phyloP scores from a whole-genome alignment of 2,888 invertebrate genomes.

The Xanthorhoe spadicearia region DNA sequence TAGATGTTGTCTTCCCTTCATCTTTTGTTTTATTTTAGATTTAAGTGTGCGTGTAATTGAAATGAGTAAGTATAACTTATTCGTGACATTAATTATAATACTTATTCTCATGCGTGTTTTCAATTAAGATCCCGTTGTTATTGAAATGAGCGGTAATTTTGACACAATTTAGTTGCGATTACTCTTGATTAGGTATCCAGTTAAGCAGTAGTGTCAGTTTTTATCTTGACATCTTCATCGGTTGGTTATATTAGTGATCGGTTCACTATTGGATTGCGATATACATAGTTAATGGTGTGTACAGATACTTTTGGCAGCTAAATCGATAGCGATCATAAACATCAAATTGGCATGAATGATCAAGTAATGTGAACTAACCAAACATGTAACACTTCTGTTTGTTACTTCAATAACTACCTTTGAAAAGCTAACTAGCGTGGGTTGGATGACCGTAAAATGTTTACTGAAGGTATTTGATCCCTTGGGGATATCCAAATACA shows the following conservation, averaged over 20 bases:
- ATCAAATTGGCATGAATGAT: conserved; percentile 3
- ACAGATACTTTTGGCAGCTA: conserved; percentile 58
- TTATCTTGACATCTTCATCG: conserved; percentile 65
- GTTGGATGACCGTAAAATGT: background rate
- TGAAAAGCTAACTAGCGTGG: background rate
- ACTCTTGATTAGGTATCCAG: conserved; percentile 39
- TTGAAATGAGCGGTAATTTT: conserved; percentile 24
- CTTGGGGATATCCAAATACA: background rate
- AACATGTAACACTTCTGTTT: background rate
- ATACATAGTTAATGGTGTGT: conserved; percentile 65
- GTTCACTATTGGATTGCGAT: conserved; percentile 56
- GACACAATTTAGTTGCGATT: conserved; percentile 18
- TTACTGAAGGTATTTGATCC: background rate
- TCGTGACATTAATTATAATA: conserved; percentile 34
- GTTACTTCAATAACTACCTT: background rate
- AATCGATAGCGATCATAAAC: background rate
- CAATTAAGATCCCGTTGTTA: conserved; percentile 18
- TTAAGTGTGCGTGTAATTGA: conserved; percentile 26
- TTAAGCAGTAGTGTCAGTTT: conserved; percentile 48
- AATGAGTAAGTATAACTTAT: conserved; percentile 21
- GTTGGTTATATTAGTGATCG: conserved; percentile 51
- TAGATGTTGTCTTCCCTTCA: conserved; percentile 20
- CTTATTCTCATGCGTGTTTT: conserved; percentile 21
- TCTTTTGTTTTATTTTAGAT: conserved; percentile 37
- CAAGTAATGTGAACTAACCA: background rate